phyloP scores from a whole-genome alignment of 2,888 invertebrate species.

The Drosophila merina region DNA sequence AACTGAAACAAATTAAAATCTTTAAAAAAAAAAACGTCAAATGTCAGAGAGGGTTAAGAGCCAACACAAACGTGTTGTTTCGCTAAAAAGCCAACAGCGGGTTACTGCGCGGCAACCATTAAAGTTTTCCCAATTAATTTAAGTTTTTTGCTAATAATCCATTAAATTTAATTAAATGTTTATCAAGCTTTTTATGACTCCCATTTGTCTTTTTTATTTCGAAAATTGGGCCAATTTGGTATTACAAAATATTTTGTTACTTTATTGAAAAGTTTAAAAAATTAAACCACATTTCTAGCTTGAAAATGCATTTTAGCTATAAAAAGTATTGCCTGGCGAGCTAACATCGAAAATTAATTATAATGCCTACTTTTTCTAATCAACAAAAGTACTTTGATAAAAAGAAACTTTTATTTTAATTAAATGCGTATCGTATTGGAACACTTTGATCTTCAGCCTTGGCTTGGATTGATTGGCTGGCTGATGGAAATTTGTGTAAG shows the following conservation, averaged over 20 bases:
- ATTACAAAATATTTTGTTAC: not conserved
- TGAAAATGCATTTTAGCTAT: not conserved
- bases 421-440: not conserved
- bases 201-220: not conserved
- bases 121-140: slow-evolving; percentile 23
- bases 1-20: slow-evolving; percentile 68
- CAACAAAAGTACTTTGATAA: not conserved
- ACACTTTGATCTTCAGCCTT: slow-evolving; percentile 6
- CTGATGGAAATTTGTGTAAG: slow-evolving; percentile 5
- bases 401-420: not conserved
- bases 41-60: slow-evolving; percentile 15
- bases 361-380: not conserved
- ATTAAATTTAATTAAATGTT: not conserved
- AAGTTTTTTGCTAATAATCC: slow-evolving; percentile 3
- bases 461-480: not conserved
- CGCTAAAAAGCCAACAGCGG: not conserved
- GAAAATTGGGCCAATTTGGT: too few relatives aligned
- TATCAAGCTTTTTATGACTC: not conserved
- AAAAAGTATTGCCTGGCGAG: not conserved
- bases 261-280: not conserved
- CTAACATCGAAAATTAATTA: too few relatives aligned
- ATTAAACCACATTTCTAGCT: not conserved
- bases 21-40: slow-evolving; percentile 40
- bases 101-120: not conserved
- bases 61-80: slow-evolving; percentile 11